These are phyloP conservation scores for Meganola albula DNA, from an alignment of 2,888 invertebrate genomes.

Conservation along the genomic window DNA sequence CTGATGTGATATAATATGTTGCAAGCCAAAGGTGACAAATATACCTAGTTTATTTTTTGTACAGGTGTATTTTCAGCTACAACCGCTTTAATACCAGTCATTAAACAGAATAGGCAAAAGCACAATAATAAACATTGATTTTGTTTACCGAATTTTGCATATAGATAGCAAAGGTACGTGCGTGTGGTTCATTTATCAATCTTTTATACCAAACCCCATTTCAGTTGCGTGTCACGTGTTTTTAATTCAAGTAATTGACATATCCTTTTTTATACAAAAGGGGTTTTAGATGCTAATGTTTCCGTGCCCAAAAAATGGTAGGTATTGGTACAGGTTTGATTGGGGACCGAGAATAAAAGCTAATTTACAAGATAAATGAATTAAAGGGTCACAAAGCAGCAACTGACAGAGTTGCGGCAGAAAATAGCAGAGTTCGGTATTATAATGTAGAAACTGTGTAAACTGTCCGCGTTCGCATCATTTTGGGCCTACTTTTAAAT, in stretches of 20 bases:
- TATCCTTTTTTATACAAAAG: constrained; percentile 22
- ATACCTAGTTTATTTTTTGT: too few species aligned
- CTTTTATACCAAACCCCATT: constrained; percentile 17
- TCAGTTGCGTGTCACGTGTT: constrained; percentile 22
- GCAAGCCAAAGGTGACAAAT: too few species aligned
- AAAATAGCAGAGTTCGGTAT: constrained; percentile 32
- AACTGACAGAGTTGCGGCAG: constrained; percentile 41
- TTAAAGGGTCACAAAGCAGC: constrained; percentile 44
- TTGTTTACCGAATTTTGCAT: constrained; percentile 7
- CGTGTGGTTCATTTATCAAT: constrained; percentile 23
- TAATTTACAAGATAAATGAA: constrained; percentile 54
- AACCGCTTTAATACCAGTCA: constrained; percentile 4
- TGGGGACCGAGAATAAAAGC: constrained; percentile 34
- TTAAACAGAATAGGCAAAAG: constrained; percentile 4
- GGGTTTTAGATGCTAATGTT: constrained; percentile 22
- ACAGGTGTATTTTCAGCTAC: too few species aligned
- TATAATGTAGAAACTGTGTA: constrained; percentile 60
- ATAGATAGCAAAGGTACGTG: constrained; percentile 10
- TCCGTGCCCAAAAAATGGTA: constrained; percentile 20
- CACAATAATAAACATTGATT: constrained; percentile 9
- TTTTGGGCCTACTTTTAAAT: constrained; percentile 1
- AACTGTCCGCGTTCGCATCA: constrained; percentile 37
- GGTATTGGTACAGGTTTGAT: constrained; percentile 33
- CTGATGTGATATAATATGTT: too few species aligned
- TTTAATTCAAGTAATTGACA: constrained; percentile 31